Base-by-base conservation (phyloP, 1,140 invertebrate genomes). In the Apocrypta bakeri region DNA sequence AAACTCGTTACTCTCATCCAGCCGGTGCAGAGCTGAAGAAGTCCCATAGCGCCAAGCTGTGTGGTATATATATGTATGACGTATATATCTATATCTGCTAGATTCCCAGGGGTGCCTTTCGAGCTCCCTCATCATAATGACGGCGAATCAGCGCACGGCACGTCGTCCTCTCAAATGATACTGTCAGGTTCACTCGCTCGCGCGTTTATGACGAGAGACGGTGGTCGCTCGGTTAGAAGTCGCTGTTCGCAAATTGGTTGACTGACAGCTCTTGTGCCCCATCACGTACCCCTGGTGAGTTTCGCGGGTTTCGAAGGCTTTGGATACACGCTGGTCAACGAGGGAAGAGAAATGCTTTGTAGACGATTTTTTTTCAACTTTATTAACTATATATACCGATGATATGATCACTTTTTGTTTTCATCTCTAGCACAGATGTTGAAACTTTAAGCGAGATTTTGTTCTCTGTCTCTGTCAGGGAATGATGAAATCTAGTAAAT, bases 91-190 rank as follows among this genome's bases (percentile, higher is more conserved):
- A 27, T 68, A 31, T 31, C 2, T 31, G 64, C 21, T 3, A 61
- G 29, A 68, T 78, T 68, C 76, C 63, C 76, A 24, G 76, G 24
- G 63, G 76, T 68, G 64, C 25, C 9, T 79, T 66, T 12, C 48
- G 0, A 42, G 71, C 63, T 61, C 48, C 48, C 64, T 31, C 69
- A 11, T 66, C 27, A 21, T 68, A 73, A 75, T 75, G 72, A 75
- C 14, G 33, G 33, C 21, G 63, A 68, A 81, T 81, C 56, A 66
- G 79, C 27, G 24, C n/a, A 6, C 21, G 11, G 24, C 42, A 17
- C 29, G 40, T 21, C 42, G 8, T 17, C 21, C 3, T 29, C 40
- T 73, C 42, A 56, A 80, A 73, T 40, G 40, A 73, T 63, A 73
- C 31, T 29, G 69, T 73, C 48, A 29, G 6, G 21, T 73, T 48